A percentile compares a stretch with the other conserved stretches of the same genome.
These are phyloP conservation scores for Siderastrea radians DNA, from an alignment of 92 coral and sea anemone species.

Conservation along the genomic window DNA sequence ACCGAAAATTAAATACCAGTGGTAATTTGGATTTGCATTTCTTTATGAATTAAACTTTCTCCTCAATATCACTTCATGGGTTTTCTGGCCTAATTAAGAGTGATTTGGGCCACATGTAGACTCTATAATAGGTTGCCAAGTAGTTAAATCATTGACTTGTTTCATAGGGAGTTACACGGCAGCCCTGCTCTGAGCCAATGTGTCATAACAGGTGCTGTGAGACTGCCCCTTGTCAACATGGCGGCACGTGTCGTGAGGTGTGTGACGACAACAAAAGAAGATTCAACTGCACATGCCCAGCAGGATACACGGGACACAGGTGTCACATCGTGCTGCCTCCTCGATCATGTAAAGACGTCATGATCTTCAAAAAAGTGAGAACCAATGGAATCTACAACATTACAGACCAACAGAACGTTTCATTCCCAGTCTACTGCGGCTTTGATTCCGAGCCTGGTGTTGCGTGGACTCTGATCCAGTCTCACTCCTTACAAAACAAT, in stretches of 20 bases:
- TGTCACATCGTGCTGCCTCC: background rate
- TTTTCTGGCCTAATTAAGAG: too few relatives aligned
- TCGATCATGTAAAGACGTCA: constrained; percentile 28
- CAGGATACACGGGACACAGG: constrained; percentile 12
- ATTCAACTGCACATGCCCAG: constrained; percentile 19
- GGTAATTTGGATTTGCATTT: too few relatives aligned
- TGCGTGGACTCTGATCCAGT: constrained; percentile 67
- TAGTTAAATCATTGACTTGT: background rate
- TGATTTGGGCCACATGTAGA: too few relatives aligned
- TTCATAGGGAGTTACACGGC: background rate
- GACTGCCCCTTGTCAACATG: constrained; percentile 22
- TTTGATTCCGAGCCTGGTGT: constrained; percentile 51
- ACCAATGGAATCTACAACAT: constrained; percentile 41
- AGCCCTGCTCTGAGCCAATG: background rate
- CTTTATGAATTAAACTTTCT: too few relatives aligned
- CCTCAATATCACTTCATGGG: too few relatives aligned
- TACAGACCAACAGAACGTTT: background rate
- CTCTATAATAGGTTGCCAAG: too few relatives aligned
- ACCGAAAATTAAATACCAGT: too few relatives aligned
- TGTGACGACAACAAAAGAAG: background rate
- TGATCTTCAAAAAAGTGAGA: background rate
- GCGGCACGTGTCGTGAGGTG: constrained; percentile 22
- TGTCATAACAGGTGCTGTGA: constrained; percentile 29
- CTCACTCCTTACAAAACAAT: background rate
- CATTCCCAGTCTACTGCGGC: constrained; percentile 51